A percentile compares a stretch with the other conserved stretches of the same genome.
Conservation (phyloP, 2,797 vertebrate genomes). For the Clarias laeviceps region DNA sequence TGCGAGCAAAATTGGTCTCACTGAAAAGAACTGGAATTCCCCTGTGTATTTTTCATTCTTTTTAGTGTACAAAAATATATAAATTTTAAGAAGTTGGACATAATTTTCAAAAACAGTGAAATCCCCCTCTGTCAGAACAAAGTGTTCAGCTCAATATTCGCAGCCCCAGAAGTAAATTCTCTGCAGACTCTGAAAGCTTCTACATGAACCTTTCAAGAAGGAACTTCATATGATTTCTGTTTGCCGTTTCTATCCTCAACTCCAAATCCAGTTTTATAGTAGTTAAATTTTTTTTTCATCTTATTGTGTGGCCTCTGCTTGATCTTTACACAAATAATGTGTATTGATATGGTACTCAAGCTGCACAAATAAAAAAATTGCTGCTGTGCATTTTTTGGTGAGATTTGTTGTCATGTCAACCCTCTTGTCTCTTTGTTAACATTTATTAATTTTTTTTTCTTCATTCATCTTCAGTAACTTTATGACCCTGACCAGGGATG, state of each 20-base stretch:
- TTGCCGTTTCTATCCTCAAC: neutral
- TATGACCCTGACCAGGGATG: neutral
- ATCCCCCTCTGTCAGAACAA: neutral
- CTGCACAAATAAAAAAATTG: neutral
- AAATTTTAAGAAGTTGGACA: neutral
- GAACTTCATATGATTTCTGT: constrained; percentile 2
- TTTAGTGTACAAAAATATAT: neutral
- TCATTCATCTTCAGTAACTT: neutral
- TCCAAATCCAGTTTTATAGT: neutral
- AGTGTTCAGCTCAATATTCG: neutral
- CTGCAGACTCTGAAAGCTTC: neutral
- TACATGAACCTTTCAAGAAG: neutral
- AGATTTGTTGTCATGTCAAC: neutral
- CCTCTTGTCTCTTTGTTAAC: neutral
- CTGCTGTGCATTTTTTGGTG: neutral
- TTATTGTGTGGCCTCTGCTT: neutral
- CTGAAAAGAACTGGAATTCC: neutral
- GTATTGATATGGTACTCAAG: neutral
- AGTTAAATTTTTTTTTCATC: neutral
- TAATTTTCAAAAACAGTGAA: neutral
- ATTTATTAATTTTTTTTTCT: neutral
- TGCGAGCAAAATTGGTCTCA: too few species aligned
- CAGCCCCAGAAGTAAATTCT: neutral
- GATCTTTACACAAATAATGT: neutral
- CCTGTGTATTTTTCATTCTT: neutral